phyloP scores from a whole-genome alignment of 1,140 invertebrate species.

The Cyphomyrmex costatus region DNA sequence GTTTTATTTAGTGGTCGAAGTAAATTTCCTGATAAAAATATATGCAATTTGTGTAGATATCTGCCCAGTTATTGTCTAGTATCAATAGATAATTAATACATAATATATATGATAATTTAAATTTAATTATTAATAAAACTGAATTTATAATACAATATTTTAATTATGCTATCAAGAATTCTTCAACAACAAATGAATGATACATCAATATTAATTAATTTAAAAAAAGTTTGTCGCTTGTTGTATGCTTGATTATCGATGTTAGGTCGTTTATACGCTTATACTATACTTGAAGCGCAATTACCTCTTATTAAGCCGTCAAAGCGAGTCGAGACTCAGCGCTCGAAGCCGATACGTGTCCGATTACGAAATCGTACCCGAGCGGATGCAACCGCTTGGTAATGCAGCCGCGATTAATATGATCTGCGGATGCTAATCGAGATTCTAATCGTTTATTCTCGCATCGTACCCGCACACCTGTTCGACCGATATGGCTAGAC shows the following conservation, averaged over 20 bases:
- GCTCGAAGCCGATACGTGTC: slow-evolving; percentile 20
- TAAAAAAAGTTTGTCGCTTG: slow-evolving; percentile 16
- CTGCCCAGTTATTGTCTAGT: too few species aligned
- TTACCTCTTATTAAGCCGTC: slow-evolving; percentile 49
- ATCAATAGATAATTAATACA: too few species aligned
- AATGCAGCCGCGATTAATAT: slow-evolving; percentile 74
- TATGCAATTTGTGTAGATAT: too few species aligned
- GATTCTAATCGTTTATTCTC: slow-evolving; percentile 75
- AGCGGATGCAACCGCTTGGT: slow-evolving; percentile 53
- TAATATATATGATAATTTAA: neutral
- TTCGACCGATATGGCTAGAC: slow-evolving; percentile 78
- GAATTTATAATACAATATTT: neutral
- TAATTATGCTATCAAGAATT: neutral
- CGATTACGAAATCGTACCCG: slow-evolving; percentile 64
- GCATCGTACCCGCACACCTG: slow-evolving; percentile 79
- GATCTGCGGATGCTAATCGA: slow-evolving; percentile 77
- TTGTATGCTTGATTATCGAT: slow-evolving; percentile 5
- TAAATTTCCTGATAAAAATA: too few species aligned
- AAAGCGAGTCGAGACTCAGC: neutral
- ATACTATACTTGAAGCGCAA: slow-evolving; percentile 20
- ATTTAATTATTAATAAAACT: neutral
- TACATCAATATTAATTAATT: slow-evolving; percentile 9
- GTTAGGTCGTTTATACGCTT: slow-evolving; percentile 6
- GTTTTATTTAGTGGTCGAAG: too few species aligned
- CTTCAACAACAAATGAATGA: neutral